These are phyloP conservation scores for Drosophila nikananu DNA, from an alignment of 1,140 invertebrate species.

Conservation along the genomic window DNA sequence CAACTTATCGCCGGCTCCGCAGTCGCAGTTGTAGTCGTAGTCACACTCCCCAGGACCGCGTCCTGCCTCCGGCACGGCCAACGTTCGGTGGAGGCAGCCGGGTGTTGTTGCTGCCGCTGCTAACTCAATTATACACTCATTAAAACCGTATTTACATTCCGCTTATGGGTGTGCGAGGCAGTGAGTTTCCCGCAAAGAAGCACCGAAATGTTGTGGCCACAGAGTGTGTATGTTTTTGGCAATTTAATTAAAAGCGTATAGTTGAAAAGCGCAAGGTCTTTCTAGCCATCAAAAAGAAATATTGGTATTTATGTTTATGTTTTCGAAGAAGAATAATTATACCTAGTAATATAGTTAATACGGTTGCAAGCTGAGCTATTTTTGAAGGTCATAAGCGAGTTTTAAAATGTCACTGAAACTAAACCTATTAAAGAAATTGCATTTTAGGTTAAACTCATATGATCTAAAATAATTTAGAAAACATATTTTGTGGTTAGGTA, in stretches of 20 bases:
- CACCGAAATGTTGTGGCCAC: conserved; percentile 56
- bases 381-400: no score
- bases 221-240: conserved; percentile 46
- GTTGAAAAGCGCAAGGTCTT: conserved; percentile 8
- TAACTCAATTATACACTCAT: conserved; percentile 67
- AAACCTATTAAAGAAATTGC: not conserved
- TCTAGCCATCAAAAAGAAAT: no score
- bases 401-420: no score
- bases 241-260: conserved; percentile 56
- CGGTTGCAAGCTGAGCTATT: no score
- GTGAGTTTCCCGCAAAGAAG: conserved; percentile 30
- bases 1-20: conserved; percentile 37
- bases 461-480: not conserved
- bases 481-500: not conserved
- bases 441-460: not conserved
- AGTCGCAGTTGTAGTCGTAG: conserved; percentile 1
- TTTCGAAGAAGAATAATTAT: not conserved
- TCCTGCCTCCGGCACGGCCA: conserved; percentile 3
- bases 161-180: conserved; percentile 18
- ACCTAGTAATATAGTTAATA: no score
- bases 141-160: conserved; percentile 58
- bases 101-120: conserved; percentile 43
- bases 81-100: conserved; percentile 1
- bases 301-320: conserved; percentile 2
- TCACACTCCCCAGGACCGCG: conserved; percentile 9